Conservation (phyloP, 2,113 vertebrate genomes). For the Poicephalus meyeri region DNA sequence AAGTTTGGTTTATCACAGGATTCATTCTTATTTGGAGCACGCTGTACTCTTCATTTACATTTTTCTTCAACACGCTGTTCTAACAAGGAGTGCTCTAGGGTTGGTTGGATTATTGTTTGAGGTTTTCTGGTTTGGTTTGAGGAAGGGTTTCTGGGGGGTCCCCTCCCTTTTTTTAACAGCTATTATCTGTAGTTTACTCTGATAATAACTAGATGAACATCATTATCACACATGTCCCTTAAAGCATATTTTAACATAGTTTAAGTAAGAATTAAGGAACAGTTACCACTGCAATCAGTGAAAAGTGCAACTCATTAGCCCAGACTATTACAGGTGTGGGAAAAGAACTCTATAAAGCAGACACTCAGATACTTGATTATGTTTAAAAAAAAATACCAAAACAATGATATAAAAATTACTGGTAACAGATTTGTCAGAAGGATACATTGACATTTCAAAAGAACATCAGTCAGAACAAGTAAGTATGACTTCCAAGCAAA, state of each 20-base stretch:
- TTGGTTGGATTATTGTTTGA: not conserved
- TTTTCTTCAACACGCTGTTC: not conserved
- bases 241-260: not conserved
- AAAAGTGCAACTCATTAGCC: slow-evolving; percentile 31
- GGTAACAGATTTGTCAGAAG: not conserved
- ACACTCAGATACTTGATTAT: not conserved
- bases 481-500: not conserved
- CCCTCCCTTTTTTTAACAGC: not conserved
- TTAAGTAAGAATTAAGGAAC: slow-evolving; percentile 33
- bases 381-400: not conserved
- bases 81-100: not conserved
- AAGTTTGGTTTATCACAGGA: not conserved
- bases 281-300: slow-evolving; percentile 10
- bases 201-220: not conserved
- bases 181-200: not conserved
- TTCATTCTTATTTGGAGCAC: not conserved
- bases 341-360: not conserved
- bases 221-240: not conserved
- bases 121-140: not conserved
- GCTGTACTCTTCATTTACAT: not conserved
- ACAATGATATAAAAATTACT: not conserved
- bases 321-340: not conserved
- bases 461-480: not conserved
- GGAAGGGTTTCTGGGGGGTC: not conserved
- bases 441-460: not conserved